phyloP scores from a whole-genome alignment of 1,140 invertebrate genomes.

The Trigoniulus corallinus region DNA sequence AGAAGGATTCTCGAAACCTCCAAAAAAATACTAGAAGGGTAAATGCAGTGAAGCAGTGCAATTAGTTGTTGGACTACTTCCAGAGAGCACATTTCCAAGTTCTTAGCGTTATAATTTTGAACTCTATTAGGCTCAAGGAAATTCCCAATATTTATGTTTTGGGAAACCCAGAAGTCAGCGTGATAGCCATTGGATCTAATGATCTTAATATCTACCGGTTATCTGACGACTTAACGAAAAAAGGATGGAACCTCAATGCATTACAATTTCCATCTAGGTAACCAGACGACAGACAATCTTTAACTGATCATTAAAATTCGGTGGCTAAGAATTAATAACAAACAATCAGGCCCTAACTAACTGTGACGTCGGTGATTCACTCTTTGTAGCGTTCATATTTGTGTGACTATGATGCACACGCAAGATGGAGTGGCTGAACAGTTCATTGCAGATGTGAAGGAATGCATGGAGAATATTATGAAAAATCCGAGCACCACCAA shows the following conservation, averaged over 20 bases:
- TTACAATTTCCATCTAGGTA: slow-evolving; percentile 87
- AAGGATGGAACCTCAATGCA: slow-evolving; percentile 86
- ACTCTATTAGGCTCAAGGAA: slow-evolving; percentile 41
- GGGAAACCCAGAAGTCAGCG: slow-evolving; percentile 75
- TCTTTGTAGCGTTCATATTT: slow-evolving; percentile 72
- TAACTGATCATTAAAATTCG: not conserved
- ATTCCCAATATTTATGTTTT: slow-evolving; percentile 75
- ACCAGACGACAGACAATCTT: slow-evolving; percentile 10
- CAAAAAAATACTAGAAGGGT: slow-evolving; percentile 58
- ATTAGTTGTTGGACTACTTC: too few species aligned
- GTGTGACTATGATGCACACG: slow-evolving; percentile 83
- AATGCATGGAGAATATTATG: slow-evolving; percentile 45
- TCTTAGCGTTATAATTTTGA: not conserved
- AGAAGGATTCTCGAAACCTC: slow-evolving; percentile 67
- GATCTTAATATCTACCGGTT: slow-evolving; percentile 83
- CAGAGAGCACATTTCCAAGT: not conserved
- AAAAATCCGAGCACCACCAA: slow-evolving; percentile 43
- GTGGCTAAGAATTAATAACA: not conserved
- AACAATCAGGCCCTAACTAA: slow-evolving; percentile 3
- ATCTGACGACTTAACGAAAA: slow-evolving; percentile 50
- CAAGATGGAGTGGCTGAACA: slow-evolving; percentile 61
- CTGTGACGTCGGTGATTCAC: slow-evolving; percentile 10
- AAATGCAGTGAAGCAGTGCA: slow-evolving; percentile 13
- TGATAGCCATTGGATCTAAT: slow-evolving; percentile 75
- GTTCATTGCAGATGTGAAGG: slow-evolving; percentile 62